phyloP scores from a whole-genome alignment of 2,797 vertebrate species.

The Anolis apletophallus region DNA sequence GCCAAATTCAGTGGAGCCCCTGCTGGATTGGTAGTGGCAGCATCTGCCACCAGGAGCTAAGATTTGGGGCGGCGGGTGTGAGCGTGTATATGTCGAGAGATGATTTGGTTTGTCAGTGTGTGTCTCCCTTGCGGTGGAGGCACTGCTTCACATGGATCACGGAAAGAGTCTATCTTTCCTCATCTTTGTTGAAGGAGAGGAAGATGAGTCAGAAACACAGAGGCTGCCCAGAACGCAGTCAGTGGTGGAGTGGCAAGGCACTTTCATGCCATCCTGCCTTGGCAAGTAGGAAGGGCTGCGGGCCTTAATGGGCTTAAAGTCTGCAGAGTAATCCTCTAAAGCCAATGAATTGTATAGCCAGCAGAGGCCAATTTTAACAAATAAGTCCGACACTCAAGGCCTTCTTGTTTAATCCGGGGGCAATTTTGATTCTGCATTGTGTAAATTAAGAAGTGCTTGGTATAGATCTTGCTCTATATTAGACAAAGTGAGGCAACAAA shows the following conservation, averaged over 20 bases:
- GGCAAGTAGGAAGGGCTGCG: background rate
- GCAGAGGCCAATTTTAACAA: background rate
- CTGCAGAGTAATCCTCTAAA: background rate
- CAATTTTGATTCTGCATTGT: background rate
- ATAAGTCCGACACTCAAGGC: background rate
- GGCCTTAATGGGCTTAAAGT: background rate
- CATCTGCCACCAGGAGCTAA: background rate
- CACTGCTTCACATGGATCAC: background rate
- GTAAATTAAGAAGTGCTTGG: background rate
- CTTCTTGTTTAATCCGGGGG: background rate
- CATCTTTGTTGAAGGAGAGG: background rate
- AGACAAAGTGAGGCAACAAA: background rate
- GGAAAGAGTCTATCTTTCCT: background rate
- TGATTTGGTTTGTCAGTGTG: slow-evolving; percentile 26
- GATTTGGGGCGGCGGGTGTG: background rate
- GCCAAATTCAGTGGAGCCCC: background rate
- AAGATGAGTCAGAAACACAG: slow-evolving; percentile 20
- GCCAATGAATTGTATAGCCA: background rate
- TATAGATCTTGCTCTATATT: background rate
- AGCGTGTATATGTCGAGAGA: background rate
- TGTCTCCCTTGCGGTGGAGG: background rate
- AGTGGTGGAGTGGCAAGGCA: background rate
- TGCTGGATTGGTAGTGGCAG: background rate
- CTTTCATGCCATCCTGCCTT: background rate
- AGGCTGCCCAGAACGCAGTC: background rate